These are phyloP conservation scores for Gallinago media DNA, from an alignment of 2,113 vertebrate genomes.

Conservation along the genomic window DNA sequence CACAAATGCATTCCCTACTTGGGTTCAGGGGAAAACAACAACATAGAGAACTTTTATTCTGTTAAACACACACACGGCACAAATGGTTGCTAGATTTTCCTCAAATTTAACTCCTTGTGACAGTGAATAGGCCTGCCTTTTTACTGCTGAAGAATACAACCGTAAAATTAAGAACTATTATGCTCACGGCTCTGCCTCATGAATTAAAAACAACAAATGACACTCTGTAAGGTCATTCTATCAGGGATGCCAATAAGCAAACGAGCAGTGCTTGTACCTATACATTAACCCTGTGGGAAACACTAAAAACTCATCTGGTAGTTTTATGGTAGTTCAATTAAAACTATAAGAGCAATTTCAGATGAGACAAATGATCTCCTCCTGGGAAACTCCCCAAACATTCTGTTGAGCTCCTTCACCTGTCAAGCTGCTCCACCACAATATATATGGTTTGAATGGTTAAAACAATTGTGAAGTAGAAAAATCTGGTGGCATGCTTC, in stretches of 20 bases:
- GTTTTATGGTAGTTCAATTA: neutral
- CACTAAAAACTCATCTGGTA: neutral
- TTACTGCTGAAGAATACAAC: neutral
- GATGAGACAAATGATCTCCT: neutral
- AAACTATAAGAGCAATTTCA: neutral
- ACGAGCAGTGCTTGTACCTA: neutral
- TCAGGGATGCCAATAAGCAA: neutral
- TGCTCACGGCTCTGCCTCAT: neutral
- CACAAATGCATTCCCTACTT: neutral
- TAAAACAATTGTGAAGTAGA: neutral
- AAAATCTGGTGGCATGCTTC: neutral
- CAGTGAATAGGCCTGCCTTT: neutral
- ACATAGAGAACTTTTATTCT: neutral
- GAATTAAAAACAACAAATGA: neutral
- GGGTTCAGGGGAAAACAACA: rapidly evolving
- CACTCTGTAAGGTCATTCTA: neutral
- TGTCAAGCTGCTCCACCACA: neutral
- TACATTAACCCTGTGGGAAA: neutral
- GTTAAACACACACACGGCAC: rapidly evolving
- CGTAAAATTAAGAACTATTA: neutral
- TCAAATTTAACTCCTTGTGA: neutral
- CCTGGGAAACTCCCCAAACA: neutral
- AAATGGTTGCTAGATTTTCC: neutral
- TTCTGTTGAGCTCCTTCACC: neutral
- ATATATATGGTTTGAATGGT: neutral